These are phyloP conservation scores for Apostichopus leukothele DNA, from an alignment of 53 echinoderm and acorn worm genomes.

Conservation along the genomic window DNA sequence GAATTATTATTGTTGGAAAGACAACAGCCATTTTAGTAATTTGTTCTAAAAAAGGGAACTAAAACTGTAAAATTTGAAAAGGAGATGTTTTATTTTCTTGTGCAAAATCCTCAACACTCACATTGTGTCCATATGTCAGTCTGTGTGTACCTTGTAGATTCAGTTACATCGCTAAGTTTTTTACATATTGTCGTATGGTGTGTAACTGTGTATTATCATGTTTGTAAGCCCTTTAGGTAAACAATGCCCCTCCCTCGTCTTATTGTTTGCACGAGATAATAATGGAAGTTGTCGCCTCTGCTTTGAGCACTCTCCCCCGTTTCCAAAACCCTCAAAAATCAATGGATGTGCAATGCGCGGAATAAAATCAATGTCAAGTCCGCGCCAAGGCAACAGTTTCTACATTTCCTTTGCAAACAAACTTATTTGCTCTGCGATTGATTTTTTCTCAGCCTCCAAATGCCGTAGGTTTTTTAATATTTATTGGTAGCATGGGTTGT, in stretches of 20 bases:
- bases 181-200: neutral
- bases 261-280: neutral
- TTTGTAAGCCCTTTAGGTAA: neutral
- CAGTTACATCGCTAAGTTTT: too few relatives aligned
- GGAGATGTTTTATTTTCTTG: too few relatives aligned
- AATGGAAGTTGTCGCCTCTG: neutral
- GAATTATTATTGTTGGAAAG: too few relatives aligned
- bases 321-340: neutral
- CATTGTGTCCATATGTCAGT: too few relatives aligned
- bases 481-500: neutral
- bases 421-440: constrained; percentile 10
- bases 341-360: constrained; percentile 24
- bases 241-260: neutral
- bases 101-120: too few relatives aligned
- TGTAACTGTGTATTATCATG: neutral
- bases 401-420: neutral
- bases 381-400: constrained; percentile 7
- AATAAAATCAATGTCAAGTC: constrained; percentile 12
- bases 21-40: too few relatives aligned
- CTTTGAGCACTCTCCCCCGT: neutral
- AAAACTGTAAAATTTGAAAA: too few relatives aligned
- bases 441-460: neutral
- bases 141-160: too few relatives aligned
- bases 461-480: constrained; percentile 14
- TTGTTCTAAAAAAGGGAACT: too few relatives aligned